Conservation (phyloP, 2,888 invertebrate genomes). For the Drosophila lacicola region DNA sequence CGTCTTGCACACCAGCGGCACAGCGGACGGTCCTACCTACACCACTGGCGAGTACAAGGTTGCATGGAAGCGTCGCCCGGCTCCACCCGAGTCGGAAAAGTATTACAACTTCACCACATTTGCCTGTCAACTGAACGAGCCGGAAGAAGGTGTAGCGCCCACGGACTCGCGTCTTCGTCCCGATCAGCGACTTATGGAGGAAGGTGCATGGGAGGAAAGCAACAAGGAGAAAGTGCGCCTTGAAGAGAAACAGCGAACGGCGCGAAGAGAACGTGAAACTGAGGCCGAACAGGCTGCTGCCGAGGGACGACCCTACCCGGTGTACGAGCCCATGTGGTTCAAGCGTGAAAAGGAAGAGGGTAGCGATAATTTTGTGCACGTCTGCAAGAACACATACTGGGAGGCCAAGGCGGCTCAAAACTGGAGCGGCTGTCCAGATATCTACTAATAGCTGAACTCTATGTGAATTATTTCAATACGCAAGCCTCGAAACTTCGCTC, state of each 20-base stretch:
- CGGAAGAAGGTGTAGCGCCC: slow-evolving; percentile 95
- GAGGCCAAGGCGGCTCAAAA: slow-evolving; percentile 93
- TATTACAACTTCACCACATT: slow-evolving; percentile 98
- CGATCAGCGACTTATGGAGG: slow-evolving; percentile 99
- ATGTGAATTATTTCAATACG: slow-evolving; percentile 54
- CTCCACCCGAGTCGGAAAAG: slow-evolving; percentile 89
- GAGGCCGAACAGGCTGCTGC: slow-evolving; percentile 90
- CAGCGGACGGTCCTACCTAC: slow-evolving; percentile 93
- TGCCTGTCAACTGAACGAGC: slow-evolving; percentile 98
- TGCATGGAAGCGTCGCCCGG: slow-evolving; percentile 94
- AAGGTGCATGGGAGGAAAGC: slow-evolving; percentile 96
- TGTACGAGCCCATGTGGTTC: slow-evolving; percentile 96
- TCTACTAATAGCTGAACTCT: slow-evolving; percentile 85
- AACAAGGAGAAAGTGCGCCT: slow-evolving; percentile 93
- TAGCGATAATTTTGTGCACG: slow-evolving; percentile 89
- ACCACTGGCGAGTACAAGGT: slow-evolving; percentile 94
- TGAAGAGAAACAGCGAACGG: slow-evolving; percentile 97
- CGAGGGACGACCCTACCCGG: slow-evolving; percentile 88
- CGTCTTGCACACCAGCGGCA: slow-evolving; percentile 90
- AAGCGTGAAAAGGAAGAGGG: slow-evolving; percentile 91
- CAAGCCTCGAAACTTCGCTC: slow-evolving; percentile 46
- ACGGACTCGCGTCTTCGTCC: slow-evolving; percentile 97
- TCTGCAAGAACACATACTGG: slow-evolving; percentile 97
- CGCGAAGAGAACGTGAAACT: slow-evolving; percentile 91
- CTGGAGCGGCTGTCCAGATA: slow-evolving; percentile 96